Percentiles rank a stretch among this genome's conserved stretches.
Conservation (phyloP, 2,113 vertebrate genomes). For the Scytalopus superciliaris region DNA sequence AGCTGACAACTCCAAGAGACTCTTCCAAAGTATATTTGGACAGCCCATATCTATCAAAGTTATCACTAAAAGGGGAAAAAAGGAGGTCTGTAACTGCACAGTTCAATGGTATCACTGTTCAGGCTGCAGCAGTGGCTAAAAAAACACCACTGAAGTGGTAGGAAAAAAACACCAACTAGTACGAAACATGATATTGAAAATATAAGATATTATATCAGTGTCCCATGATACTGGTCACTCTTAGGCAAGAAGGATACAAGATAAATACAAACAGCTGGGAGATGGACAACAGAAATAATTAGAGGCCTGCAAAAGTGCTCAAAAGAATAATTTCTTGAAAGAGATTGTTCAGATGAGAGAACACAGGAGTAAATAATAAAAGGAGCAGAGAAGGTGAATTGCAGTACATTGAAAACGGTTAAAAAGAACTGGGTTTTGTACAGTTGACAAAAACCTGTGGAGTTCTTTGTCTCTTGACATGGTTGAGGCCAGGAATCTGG, state of each 20-base stretch:
- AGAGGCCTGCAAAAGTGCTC: constrained; percentile 29
- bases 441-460: constrained; percentile 62
- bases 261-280: constrained; percentile 56
- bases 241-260: not conserved
- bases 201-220: constrained; percentile 21
- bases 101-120: constrained; percentile 36
- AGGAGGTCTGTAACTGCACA: not conserved
- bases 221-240: not conserved
- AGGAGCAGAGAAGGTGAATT: constrained; percentile 58
- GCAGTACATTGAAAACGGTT: constrained; percentile 27
- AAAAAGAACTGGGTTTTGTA: constrained; percentile 59
- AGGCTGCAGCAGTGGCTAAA: not conserved
- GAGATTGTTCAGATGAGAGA: constrained; percentile 54
- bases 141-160: constrained; percentile 25
- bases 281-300: constrained; percentile 38
- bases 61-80: not conserved
- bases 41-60: constrained; percentile 11
- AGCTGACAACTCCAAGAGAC: not conserved
- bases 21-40: constrained; percentile 51
- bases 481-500: constrained; percentile 42
- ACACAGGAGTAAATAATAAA: constrained; percentile 51
- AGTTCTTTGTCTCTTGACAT: constrained; percentile 54
- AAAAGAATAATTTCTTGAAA: constrained; percentile 60
- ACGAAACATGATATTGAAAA: constrained; percentile 26
- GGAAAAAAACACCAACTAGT: not conserved